Evolutionary conservation across 2,113 vertebrate genomes (phyloP), one percentile per base, ranked within the genome.

Genomic region (Saguinus imperator): DNA sequence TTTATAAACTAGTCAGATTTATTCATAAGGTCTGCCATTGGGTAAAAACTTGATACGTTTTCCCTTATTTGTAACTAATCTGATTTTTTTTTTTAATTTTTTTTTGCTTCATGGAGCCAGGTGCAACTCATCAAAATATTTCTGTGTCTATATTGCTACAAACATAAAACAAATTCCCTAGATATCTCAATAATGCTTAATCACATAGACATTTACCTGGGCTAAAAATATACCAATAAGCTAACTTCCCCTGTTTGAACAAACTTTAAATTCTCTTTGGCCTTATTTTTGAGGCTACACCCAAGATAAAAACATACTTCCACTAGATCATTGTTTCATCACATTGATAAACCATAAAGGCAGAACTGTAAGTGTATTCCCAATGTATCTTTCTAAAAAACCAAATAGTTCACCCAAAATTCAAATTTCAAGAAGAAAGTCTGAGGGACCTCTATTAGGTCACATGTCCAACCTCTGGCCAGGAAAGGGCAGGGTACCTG

Each of bases 181-280:
- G 35, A 55, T 79, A 91, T 70, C 29, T 93, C n/a, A 73, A 40
- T 35, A 84, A 72, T 80, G 37, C 9, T 75, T n/a, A 80, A 48
- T 87, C n/a, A 85, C 21, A 93, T 21, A 87, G 52, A 64, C 27
- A 87, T 95, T 96, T 43, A 87, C 2, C 9, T 43, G 77, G 43
- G 55, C 43, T 92, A 80, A 93, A 80, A 77, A 85, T 40, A 84
- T 50, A 70, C 3, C 50, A 81, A 40, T 37, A 14, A 50, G 29
- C 14, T 68, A 95, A 61, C 9, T 76, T 96, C 48, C 94, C 81
- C 82, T 95, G 40, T 89, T 68, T 80, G 32, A 89, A 45, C n/a
- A 93, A 93, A 94, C 17, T 45, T 77, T 20, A 88, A 23, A 72
- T 40, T 82, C 72, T 86, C 8, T 89, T 94, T 90, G 13, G 64